Evolutionary conservation across 2,797 vertebrate genomes (phyloP), one percentile per base, ranked within the genome.

Genomic region (Remorina albescens): DNA sequence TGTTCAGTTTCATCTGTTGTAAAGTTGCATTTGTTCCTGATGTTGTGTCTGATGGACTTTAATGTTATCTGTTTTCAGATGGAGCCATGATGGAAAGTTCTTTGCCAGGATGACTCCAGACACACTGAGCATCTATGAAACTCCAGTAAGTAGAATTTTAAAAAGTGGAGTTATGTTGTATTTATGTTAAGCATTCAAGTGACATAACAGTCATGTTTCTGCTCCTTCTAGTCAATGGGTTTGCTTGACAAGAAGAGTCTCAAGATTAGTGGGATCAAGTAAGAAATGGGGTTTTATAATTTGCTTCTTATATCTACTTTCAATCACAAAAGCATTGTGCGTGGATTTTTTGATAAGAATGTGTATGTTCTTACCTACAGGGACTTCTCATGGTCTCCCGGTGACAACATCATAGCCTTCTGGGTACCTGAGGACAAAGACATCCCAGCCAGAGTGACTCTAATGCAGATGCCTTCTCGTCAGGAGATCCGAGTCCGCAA

Each of bases 381-480:
- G 94, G 98, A 99, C 79, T 99, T 99, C 88, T 99, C 97, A 0
- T 99, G 98, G 98, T 99, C 98, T 69, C 98, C 98, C 0, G 98
- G 98, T 49, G 98, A 98, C 87, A 99, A 99, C 91, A 97, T 99
- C 91, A 96, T 99, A 85, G 97, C 98, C 0, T 99, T 99, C 88
- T 99, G 98, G 98, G 98, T 99, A 32, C 98, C 98, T 0, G 98
- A 99, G 88, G 98, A 99, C 87, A 99, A 99, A 87, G 97, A 99
- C 69, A 99, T 99, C 87, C 98, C 98, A 7, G 98, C 98, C 30
- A 96, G 98, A 81, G 98, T 99, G 77, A 99, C 98, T 15, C 92
- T 99, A 88, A 99, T 99, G 97, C 97, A 99, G 91, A 77, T 99
- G 70, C 98, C 98, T 23, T 95, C 95, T 64, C 95, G 98, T 51